Evolutionary conservation across 1,140 invertebrate species (phyloP).

Genomic region (Aricia agestis): DNA sequence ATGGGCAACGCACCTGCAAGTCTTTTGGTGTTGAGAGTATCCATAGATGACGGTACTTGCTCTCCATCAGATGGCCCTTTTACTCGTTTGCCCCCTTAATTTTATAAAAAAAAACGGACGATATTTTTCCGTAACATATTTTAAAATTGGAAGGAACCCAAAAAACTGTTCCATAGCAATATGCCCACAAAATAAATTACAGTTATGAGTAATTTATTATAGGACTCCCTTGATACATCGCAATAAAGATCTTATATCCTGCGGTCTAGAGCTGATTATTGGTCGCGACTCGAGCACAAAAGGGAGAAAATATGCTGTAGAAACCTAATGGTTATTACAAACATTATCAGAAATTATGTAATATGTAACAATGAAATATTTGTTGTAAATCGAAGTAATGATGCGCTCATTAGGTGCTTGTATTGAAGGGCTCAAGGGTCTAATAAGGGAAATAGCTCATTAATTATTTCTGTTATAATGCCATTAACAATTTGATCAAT

Average conservation of each 20-base stretch:
- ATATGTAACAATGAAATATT: slow-evolving; percentile 4
- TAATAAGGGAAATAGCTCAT: too few relatives aligned
- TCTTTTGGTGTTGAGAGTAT: too few relatives aligned
- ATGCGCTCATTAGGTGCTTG: not conserved
- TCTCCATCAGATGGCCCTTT: too few relatives aligned
- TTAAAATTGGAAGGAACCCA: not conserved
- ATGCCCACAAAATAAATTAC: slow-evolving; percentile 8
- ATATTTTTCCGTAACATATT: too few relatives aligned
- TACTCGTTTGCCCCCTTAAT: too few relatives aligned
- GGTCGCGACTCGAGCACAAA: not conserved
- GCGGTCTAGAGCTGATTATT: not conserved
- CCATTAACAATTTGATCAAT: too few relatives aligned
- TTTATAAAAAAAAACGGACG: too few relatives aligned
- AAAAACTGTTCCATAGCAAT: slow-evolving; percentile 1
- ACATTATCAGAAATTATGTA: slow-evolving; percentile 6
- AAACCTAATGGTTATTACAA: not conserved
- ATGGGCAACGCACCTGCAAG: too few relatives aligned
- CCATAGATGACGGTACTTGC: too few relatives aligned
- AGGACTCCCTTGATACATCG: not conserved
- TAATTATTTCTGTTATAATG: too few relatives aligned
- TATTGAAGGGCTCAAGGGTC: not conserved
- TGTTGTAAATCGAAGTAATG: not conserved
- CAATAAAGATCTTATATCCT: not conserved
- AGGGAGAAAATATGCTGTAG: slow-evolving; percentile 2
- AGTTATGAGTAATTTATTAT: slow-evolving; percentile 6